Evolutionary conservation across 2,797 vertebrate genomes (phyloP).

Genomic region (Sebastes diaconus): DNA sequence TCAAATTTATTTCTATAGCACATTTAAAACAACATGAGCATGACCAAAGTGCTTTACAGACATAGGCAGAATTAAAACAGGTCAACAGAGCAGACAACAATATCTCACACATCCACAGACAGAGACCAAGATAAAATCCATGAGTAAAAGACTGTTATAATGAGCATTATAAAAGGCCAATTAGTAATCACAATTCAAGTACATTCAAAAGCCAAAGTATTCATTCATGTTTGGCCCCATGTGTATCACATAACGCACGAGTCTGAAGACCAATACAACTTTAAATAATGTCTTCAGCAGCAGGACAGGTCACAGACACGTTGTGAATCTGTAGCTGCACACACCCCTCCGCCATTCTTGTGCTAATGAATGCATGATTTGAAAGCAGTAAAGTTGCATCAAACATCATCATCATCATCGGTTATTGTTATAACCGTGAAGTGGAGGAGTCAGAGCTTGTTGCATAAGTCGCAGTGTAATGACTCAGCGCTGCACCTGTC

Average conservation of each 20-base stretch:
- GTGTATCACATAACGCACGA: slow-evolving; percentile 45
- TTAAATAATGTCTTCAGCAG: slow-evolving; percentile 25
- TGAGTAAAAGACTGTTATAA: too few relatives aligned
- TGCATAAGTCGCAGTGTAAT: slow-evolving; percentile 82
- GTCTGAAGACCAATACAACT: slow-evolving; percentile 34
- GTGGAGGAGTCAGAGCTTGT: slow-evolving; percentile 69
- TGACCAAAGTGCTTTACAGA: too few relatives aligned
- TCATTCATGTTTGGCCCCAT: slow-evolving; percentile 50
- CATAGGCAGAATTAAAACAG: too few relatives aligned
- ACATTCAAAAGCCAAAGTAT: too few relatives aligned
- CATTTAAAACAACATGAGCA: too few relatives aligned
- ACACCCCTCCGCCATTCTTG: background rate
- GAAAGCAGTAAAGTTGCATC: slow-evolving; percentile 43
- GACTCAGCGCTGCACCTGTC: slow-evolving; percentile 86
- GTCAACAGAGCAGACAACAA: too few relatives aligned
- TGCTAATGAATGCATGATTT: slow-evolving; percentile 28
- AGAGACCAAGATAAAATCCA: too few relatives aligned
- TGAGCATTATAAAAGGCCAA: too few relatives aligned
- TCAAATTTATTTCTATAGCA: too few relatives aligned
- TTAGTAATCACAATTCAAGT: too few relatives aligned
- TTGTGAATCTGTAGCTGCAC: background rate
- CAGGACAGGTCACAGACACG: slow-evolving; percentile 16
- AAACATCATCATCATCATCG: slow-evolving; percentile 6
- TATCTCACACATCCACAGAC: too few relatives aligned
- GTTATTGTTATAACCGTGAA: slow-evolving; percentile 37